These are phyloP conservation scores for Cephus cinctus DNA, from an alignment of 1,140 invertebrate genomes.

Conservation along the genomic window DNA sequence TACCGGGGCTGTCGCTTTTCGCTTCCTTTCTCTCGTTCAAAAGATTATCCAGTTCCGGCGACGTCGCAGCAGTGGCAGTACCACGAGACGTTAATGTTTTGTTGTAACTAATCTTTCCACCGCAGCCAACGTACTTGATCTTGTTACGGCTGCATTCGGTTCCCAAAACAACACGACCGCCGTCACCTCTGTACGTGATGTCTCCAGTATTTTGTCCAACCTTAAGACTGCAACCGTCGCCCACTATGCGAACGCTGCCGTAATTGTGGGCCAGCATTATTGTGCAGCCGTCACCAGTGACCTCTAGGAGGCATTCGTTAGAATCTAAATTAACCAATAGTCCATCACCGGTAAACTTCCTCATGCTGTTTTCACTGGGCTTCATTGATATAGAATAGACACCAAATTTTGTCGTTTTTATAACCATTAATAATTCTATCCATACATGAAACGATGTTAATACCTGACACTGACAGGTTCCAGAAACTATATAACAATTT, in stretches of 20 bases:
- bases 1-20: too few species aligned
- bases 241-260: constrained; percentile 33
- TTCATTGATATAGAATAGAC: too few species aligned
- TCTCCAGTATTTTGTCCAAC: constrained; percentile 33
- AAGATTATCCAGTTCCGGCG: not conserved
- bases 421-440: too few species aligned
- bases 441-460: too few species aligned
- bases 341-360: constrained; percentile 34
- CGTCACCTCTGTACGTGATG: constrained; percentile 42
- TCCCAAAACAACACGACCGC: constrained; percentile 34
- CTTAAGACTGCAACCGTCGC: constrained; percentile 38
- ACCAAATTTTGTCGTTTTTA: too few species aligned
- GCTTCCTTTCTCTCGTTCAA: not conserved
- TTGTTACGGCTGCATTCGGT: constrained; percentile 20
- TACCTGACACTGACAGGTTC: too few species aligned
- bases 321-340: constrained; percentile 22
- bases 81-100: too few species aligned
- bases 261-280: constrained; percentile 30
- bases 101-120: constrained; percentile 26
- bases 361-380: too few species aligned
- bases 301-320: constrained; percentile 28
- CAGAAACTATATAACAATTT: too few species aligned
- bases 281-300: constrained; percentile 40
- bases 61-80: not conserved
- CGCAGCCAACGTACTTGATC: constrained; percentile 36